Evolutionary conservation across 2,888 invertebrate genomes (phyloP).

Genomic region (Clistopyga incitator): DNA sequence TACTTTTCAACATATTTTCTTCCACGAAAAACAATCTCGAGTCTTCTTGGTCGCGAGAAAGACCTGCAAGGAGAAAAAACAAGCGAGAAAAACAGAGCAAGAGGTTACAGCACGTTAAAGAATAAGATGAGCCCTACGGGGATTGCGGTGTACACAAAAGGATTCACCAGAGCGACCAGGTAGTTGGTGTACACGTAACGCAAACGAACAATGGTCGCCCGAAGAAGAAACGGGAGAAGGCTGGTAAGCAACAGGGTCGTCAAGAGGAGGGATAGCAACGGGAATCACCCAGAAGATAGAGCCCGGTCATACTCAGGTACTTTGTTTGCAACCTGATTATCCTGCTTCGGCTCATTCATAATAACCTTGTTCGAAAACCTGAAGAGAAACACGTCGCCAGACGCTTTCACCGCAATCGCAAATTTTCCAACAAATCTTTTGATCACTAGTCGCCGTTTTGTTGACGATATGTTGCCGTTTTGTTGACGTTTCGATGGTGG

Average conservation of each 20-base stretch:
- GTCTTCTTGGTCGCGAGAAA: background rate
- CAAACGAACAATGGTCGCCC: constrained; percentile 49
- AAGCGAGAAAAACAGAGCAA: constrained; percentile 47
- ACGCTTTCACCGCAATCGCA: background rate
- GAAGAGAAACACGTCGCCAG: background rate
- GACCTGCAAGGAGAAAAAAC: background rate
- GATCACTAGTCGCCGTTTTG: too few relatives aligned
- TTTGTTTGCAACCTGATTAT: constrained; percentile 74
- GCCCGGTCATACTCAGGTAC: constrained; percentile 66
- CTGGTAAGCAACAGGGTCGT: constrained; percentile 43
- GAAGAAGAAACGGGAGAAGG: constrained; percentile 45
- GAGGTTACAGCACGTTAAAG: constrained; percentile 19
- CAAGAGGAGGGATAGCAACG: background rate
- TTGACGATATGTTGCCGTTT: too few relatives aligned
- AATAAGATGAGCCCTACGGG: constrained; percentile 28
- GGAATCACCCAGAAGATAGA: constrained; percentile 6
- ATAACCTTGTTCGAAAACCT: constrained; percentile 4
- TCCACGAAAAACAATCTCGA: constrained; percentile 11
- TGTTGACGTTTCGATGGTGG: too few relatives aligned
- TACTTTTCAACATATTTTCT: constrained; percentile 2
- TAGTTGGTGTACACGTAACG: constrained; percentile 51
- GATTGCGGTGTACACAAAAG: constrained; percentile 43
- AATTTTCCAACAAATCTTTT: background rate
- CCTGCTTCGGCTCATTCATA: constrained; percentile 39
- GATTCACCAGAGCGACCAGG: constrained; percentile 53